These are phyloP conservation scores for Brienomyrus longianalis DNA, from an alignment of 2,113 vertebrate species.

Conservation along the genomic window DNA sequence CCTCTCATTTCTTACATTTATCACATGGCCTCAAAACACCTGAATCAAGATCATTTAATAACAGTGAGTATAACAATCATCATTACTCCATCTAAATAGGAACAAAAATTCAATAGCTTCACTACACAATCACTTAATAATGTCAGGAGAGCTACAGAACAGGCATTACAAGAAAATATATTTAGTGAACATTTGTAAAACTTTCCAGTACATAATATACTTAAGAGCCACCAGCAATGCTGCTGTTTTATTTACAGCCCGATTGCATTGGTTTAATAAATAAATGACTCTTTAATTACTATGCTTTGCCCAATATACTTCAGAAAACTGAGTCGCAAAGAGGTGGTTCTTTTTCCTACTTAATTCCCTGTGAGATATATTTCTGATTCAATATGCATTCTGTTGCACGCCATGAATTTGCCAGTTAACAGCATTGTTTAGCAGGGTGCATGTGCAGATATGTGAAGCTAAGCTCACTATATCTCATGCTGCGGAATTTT, in stretches of 20 bases:
- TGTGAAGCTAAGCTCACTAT: background rate
- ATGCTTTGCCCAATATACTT: background rate
- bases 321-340: background rate
- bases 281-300: background rate
- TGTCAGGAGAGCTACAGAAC: background rate
- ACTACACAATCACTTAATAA: slow-evolving; percentile 21
- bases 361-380: background rate
- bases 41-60: background rate
- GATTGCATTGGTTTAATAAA: background rate
- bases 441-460: background rate
- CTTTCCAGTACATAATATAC: background rate
- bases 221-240: background rate
- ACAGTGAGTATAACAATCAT: background rate
- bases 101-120: background rate
- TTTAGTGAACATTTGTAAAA: background rate
- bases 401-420: background rate
- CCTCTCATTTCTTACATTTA: background rate
- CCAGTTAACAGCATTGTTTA: background rate
- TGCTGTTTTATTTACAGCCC: background rate
- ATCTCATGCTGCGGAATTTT: slow-evolving; percentile 1
- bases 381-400: background rate
- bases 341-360: background rate
- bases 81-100: background rate
- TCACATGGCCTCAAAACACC: background rate
- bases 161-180: background rate